These are phyloP conservation scores for Umimayanthus chanpuru DNA, from an alignment of 92 coral and sea anemone genomes.

Conservation along the genomic window DNA sequence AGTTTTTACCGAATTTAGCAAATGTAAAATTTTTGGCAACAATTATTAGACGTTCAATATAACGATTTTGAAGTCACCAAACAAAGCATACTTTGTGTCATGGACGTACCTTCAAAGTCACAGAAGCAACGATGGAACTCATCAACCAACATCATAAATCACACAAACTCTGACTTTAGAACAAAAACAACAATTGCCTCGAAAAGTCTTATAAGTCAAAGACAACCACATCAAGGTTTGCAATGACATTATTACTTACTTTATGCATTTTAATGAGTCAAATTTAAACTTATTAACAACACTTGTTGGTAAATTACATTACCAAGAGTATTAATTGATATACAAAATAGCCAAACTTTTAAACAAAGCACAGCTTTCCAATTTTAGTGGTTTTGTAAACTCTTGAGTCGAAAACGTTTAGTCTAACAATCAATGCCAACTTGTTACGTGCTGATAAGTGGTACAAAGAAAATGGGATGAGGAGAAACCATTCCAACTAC, in stretches of 20 bases:
- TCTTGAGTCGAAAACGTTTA: no score
- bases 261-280: conserved; percentile 12
- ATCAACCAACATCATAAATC: not conserved
- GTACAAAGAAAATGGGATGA: no score
- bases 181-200: not conserved
- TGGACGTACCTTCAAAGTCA: conserved; percentile 6
- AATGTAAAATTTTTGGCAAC: no score
- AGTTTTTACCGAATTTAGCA: no score
- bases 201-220: not conserved
- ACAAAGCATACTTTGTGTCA: conserved; percentile 12
- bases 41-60: no score
- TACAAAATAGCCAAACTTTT: no score
- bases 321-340: not conserved
- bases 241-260: not conserved
- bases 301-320: conserved; percentile 16
- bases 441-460: no score
- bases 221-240: not conserved
- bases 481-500: no score
- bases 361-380: no score
- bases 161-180: not conserved
- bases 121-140: conserved; percentile 16
- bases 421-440: no score
- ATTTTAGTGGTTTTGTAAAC: no score
- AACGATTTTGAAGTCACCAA: not conserved
- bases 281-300: conserved; percentile 12